These are phyloP conservation scores for Halotydeus destructor DNA, from an alignment of 1,140 invertebrate species.

Conservation along the genomic window DNA sequence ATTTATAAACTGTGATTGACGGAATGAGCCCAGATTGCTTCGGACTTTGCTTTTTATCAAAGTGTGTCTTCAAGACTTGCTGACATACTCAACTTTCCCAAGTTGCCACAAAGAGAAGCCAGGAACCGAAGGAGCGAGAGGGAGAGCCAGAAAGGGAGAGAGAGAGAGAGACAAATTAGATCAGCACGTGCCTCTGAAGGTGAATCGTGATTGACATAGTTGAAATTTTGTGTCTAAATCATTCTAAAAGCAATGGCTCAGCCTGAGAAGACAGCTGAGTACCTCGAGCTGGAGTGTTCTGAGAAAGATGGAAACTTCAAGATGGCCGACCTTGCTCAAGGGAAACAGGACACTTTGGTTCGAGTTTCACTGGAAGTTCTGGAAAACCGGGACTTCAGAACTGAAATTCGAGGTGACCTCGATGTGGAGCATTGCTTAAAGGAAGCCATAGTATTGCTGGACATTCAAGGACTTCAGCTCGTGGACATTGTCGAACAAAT, in stretches of 20 bases:
- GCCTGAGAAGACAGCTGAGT: no score
- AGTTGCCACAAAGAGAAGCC: no score
- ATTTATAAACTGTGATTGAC: neutral
- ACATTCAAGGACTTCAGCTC: neutral
- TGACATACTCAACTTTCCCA: no score
- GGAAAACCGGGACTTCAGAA: neutral
- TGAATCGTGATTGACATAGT: no score
- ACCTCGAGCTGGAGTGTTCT: neutral
- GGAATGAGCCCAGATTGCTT: neutral
- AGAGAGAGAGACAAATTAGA: no score
- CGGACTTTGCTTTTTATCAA: no score
- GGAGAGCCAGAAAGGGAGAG: no score
- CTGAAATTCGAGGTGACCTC: neutral
- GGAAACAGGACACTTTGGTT: neutral
- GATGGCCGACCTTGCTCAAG: neutral
- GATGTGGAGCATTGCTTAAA: neutral
- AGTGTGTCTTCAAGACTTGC: no score
- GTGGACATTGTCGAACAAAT: neutral
- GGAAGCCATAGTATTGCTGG: neutral
- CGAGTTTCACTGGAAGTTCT: neutral
- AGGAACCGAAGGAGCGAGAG: no score
- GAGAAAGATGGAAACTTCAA: neutral
- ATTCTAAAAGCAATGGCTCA: neutral
- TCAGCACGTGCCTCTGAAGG: no score
- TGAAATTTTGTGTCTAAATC: neutral